phyloP scores from a whole-genome alignment of 2,888 invertebrate species.

The Apotomis betuletana region DNA sequence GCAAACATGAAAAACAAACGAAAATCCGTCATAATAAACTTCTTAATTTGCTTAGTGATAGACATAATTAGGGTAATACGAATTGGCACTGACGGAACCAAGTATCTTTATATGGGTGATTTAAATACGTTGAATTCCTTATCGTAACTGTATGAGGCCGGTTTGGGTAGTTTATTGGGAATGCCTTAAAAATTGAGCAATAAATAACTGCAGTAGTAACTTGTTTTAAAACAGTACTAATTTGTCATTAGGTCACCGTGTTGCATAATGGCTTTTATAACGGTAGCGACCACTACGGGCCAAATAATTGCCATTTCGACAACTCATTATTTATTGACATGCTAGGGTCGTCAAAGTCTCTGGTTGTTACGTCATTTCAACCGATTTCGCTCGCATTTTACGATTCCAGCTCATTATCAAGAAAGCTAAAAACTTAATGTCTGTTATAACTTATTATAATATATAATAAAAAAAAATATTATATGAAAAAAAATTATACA shows the following conservation, averaged over 20 bases:
- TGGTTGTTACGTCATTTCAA: too few relatives aligned
- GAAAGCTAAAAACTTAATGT: too few relatives aligned
- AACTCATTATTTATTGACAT: too few relatives aligned
- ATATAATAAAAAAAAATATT: too few relatives aligned
- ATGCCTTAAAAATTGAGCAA: conserved; percentile 23
- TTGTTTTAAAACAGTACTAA: conserved; percentile 4
- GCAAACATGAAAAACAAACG: conserved; percentile 34
- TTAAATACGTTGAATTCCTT: conserved; percentile 28
- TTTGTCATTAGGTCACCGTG: neutral
- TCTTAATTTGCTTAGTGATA: conserved; percentile 60
- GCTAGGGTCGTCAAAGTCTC: too few relatives aligned
- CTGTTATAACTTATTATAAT: too few relatives aligned
- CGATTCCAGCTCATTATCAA: too few relatives aligned
- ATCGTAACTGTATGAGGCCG: conserved; percentile 23
- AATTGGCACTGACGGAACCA: conserved; percentile 14
- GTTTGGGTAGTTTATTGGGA: conserved; percentile 23
- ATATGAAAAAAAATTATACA: too few relatives aligned
- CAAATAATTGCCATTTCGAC: too few relatives aligned
- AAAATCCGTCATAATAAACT: conserved; percentile 53
- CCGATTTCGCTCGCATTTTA: too few relatives aligned
- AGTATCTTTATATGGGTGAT: conserved; percentile 35
- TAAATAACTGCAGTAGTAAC: conserved; percentile 20
- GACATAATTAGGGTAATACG: conserved; percentile 51
- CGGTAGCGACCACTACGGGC: too few relatives aligned
- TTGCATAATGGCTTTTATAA: neutral